Percentiles rank a stretch among this genome's conserved stretches.
Conservation (phyloP, 2,113 vertebrate species). For the Setophaga coronata region DNA sequence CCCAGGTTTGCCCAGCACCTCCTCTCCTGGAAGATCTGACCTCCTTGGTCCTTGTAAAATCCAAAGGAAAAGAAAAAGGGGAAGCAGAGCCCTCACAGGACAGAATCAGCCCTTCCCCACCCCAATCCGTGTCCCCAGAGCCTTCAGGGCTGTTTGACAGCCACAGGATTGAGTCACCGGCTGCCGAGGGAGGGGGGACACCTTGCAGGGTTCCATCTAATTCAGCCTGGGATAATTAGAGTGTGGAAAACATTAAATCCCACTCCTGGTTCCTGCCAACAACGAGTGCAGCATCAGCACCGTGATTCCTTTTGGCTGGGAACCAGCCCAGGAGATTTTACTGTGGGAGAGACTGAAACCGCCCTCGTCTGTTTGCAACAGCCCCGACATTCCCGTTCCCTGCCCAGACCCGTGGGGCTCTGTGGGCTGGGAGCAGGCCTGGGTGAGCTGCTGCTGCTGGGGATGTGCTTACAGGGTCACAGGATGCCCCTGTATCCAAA, state of each 20-base stretch:
- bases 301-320: fast-evolving
- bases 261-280: not conserved
- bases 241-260: not conserved
- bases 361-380: fast-evolving
- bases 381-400: fast-evolving
- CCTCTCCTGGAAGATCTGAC: not conserved
- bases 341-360: not conserved
- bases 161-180: fast-evolving
- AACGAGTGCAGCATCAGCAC: fast-evolving
- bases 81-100: not conserved
- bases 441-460: fast-evolving
- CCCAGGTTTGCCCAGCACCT: not conserved
- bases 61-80: not conserved
- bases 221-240: not conserved
- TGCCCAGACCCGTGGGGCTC: fast-evolving
- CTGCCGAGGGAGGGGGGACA: fast-evolving
- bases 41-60: not conserved
- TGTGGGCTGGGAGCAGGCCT: not conserved
- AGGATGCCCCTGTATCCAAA: fast-evolving
- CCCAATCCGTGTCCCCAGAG: not conserved
- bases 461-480: not conserved
- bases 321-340: not conserved
- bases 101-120: not conserved
- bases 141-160: not conserved
- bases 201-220: not conserved